Percentiles rank a stretch among this genome's conserved stretches.
phyloP scores from a whole-genome alignment of 2,888 invertebrate genomes.

The Gari tellinella region DNA sequence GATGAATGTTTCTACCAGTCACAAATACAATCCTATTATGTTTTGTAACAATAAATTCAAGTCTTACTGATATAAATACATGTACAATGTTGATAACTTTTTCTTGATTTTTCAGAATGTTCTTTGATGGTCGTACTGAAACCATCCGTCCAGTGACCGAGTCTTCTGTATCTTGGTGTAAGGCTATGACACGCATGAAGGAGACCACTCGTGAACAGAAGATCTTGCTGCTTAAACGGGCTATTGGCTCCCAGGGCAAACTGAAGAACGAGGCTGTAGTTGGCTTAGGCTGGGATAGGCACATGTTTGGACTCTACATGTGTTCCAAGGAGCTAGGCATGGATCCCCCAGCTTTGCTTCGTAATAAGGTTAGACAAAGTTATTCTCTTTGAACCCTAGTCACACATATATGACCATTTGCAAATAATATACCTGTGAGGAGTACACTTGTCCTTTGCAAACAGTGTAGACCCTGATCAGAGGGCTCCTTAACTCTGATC shows the following conservation, averaged over 20 bases:
- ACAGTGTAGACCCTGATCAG: too few species aligned
- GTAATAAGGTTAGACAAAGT: conserved; percentile 50
- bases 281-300: conserved; percentile 86
- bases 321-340: conserved; percentile 70
- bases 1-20: too few species aligned
- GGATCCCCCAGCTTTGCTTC: conserved; percentile 70
- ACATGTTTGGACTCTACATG: conserved; percentile 86
- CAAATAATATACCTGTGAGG: too few species aligned
- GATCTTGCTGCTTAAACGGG: conserved; percentile 64
- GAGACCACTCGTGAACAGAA: conserved; percentile 57
- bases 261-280: conserved; percentile 72
- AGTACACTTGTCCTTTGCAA: too few species aligned
- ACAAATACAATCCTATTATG: too few species aligned
- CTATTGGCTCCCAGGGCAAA: conserved; percentile 70
- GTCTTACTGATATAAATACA: too few species aligned
- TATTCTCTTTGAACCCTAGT: too few species aligned
- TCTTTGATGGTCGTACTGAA: conserved; percentile 87
- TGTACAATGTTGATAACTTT: too few species aligned
- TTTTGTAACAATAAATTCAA: too few species aligned
- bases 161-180: conserved; percentile 83
- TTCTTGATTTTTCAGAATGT: conserved; percentile 83
- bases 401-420: too few species aligned
- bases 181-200: conserved; percentile 70
- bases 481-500: too few species aligned
- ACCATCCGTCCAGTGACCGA: conserved; percentile 87